Evolutionary conservation across 2,113 vertebrate species (phyloP), one percentile per base, ranked within the genome.

Genomic region (Lanius ludovicianus): DNA sequence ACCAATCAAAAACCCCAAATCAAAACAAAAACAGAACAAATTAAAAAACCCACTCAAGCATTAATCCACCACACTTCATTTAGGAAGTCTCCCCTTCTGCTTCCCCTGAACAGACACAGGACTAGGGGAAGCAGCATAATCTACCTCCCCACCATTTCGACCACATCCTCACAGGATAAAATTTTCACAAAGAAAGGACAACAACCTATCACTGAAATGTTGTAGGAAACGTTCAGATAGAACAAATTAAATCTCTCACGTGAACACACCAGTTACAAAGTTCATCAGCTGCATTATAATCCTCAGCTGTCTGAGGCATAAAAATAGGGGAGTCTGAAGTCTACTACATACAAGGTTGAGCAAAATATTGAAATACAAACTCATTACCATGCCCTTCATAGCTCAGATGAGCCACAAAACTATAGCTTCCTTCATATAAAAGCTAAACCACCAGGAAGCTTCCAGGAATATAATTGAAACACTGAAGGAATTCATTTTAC

Each of bases 191-290:
- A 22, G n/a, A 16, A 74, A 52, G n/a, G 53, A 47, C 11, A 73
- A 47, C 28, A 73, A 35, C 20, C 15, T 18, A 33, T 15, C 6
- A 7, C 13, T 13, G 23, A 37, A 39, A 19, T 33, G 13, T 15
- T 49, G 14, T 8, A 47, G 37, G 35, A 81, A 77, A 87, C 33
- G n/a, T 42, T 85, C 21, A 41, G 39, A 7, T 2, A 47, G 52
- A 93, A 52, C 13, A 90, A 77, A 37, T 28, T 64, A 59, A 46
- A 53, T 79, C 28, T 27, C 52, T 70, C 46, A 47, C 19, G 59
- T 16, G 28, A 47, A 59, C 1, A 6, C 28, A 80, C 24, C 41
- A 35, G n/a, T 37, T 79, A 47, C 7, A 53, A 52, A 0, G 0
- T 42, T 80, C 28, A 77, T 31, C 64, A 82, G 15, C 56, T 63